Evolutionary conservation across 2,888 invertebrate species (phyloP), one percentile per base, ranked within the genome.

Genomic region (Bombylius discolor): DNA sequence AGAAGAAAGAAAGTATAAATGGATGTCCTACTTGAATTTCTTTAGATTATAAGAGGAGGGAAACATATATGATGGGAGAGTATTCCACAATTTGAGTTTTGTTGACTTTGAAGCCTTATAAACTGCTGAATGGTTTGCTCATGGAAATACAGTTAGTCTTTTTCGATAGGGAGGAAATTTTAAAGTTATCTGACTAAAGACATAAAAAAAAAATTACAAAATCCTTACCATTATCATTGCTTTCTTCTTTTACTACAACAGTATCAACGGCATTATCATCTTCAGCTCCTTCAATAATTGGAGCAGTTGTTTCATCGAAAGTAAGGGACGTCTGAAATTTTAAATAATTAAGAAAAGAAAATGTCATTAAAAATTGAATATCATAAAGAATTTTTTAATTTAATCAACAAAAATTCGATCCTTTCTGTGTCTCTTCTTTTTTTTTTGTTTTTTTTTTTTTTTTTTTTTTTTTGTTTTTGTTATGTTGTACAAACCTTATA

Each of bases 401-500:
- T 44, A 23, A 23, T 23, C 23, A 23, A 23, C 1, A 23, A n/a
- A n/a, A n/a, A n/a, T 44, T 44, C 3, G 13, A 49, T 49, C 36
- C n/a, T 49, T 12, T 33, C 5, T 32, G 33, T 12, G 32, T 49
- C 49, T 14, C 33, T 49, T 33, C 36, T 36, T 11, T 2, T 47
- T 47, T 33, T 36, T 49, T 9, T 49, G 32, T 49, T 49, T 5
- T 44, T 7, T 23, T 3, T 31, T 23, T 47, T 23, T 47, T 4
- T 23, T 8, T n/a, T 32, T 5, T 36, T 39, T 36, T 11, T 9
- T 33, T 42, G 39, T 31, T 48, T 9, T 47, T 9, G 1, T 39
- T 11, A 14, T 68, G n/a, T n/a, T n/a, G n/a, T 23, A 23, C 23
- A 64, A 67, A 86, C 87, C 81, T 87, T 87, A 67, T 84, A 84